Percentiles rank a stretch among this genome's conserved stretches.
Evolutionary conservation across 2,113 vertebrate genomes (phyloP).

Genomic region (Uropsilus gracilis): DNA sequence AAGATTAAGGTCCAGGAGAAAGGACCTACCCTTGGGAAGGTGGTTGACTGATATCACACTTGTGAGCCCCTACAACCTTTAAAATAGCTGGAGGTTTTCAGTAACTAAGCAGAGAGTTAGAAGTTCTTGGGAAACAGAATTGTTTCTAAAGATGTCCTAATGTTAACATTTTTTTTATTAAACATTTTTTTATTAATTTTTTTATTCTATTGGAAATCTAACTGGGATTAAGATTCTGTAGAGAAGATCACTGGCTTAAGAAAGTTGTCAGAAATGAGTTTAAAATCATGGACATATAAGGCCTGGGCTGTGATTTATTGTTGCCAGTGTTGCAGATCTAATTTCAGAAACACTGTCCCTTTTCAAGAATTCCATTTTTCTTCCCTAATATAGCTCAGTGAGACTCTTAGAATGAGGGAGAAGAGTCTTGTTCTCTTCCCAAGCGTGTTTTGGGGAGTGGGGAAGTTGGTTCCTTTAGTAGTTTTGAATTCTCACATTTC

Average conservation of each 20-base stretch:
- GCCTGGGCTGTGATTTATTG: background rate
- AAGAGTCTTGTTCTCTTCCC: background rate
- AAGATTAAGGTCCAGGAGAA: background rate
- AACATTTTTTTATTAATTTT: background rate
- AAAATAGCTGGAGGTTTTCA: background rate
- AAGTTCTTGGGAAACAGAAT: background rate
- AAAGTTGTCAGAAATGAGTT: background rate
- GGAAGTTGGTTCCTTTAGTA: background rate
- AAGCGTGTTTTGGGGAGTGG: background rate
- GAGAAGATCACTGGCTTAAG: background rate
- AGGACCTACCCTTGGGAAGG: background rate
- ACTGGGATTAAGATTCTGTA: background rate
- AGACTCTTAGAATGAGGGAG: background rate
- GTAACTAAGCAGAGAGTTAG: background rate
- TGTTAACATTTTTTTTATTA: conserved; percentile 2
- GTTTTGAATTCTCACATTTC: background rate
- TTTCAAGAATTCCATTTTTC: background rate
- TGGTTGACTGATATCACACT: background rate
- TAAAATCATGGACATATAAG: background rate
- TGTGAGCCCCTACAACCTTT: background rate
- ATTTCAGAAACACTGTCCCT: background rate
- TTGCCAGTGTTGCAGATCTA: background rate
- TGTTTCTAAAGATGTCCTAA: conserved; percentile 13
- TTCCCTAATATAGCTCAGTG: background rate
- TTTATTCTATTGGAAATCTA: background rate